phyloP scores from a whole-genome alignment of 2,888 invertebrate species.

The Polydesmus complanatus region DNA sequence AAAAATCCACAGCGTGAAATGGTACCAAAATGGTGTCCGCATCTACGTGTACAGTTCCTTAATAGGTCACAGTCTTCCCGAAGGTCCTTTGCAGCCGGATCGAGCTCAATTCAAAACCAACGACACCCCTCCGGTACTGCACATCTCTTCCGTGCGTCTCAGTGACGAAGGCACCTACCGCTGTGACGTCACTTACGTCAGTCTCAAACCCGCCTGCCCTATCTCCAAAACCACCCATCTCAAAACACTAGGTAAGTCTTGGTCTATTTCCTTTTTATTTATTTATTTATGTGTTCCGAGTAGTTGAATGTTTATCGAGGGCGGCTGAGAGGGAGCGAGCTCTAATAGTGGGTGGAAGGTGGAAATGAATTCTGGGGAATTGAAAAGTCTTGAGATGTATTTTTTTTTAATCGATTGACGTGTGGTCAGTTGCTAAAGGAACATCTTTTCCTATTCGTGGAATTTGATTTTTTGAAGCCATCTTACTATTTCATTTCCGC shows the following conservation, averaged over 20 bases:
- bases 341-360: too few relatives aligned
- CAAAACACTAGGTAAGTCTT: slow-evolving; percentile 64
- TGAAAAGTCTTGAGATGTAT: too few relatives aligned
- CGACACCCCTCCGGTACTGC: slow-evolving; percentile 12
- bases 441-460: too few relatives aligned
- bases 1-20: slow-evolving; percentile 14
- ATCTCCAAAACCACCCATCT: slow-evolving; percentile 66
- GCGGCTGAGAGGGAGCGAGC: too few relatives aligned
- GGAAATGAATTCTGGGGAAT: too few relatives aligned
- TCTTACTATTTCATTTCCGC: too few relatives aligned
- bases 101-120: slow-evolving; percentile 14
- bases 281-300: too few relatives aligned
- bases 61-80: slow-evolving; percentile 6
- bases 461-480: too few relatives aligned
- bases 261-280: too few relatives aligned
- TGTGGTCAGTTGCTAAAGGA: too few relatives aligned
- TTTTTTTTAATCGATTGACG: too few relatives aligned
- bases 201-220: slow-evolving; percentile 62
- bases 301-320: too few relatives aligned
- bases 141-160: slow-evolving; percentile 3
- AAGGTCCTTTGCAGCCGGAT: slow-evolving; percentile 5
- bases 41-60: slow-evolving; percentile 12
- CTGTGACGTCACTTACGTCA: slow-evolving; percentile 49
- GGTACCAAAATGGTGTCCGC: slow-evolving; percentile 13
- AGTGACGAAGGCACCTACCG: slow-evolving; percentile 15